Conservation (phyloP, 2,113 vertebrate genomes). For the Plestiodon gilberti region DNA sequence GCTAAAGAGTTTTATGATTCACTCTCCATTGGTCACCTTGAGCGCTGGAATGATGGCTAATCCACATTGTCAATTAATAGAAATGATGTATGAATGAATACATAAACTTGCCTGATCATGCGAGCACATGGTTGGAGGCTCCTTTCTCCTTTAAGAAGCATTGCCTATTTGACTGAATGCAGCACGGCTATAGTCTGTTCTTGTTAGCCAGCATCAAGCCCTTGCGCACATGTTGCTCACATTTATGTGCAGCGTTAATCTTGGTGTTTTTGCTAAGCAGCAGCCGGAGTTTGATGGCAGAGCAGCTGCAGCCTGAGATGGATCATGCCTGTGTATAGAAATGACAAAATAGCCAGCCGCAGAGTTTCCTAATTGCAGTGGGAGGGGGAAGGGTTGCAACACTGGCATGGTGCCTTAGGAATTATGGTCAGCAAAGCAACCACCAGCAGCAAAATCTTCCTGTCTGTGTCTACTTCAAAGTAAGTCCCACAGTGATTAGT, state of each 20-base stretch:
- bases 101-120: too few species aligned
- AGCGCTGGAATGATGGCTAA: too few species aligned
- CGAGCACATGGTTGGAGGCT: rapidly evolving
- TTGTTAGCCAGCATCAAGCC: neutral
- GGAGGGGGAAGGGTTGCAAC: conserved; percentile 70
- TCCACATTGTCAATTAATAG: too few species aligned
- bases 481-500: neutral
- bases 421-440: conserved; percentile 53
- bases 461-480: neutral
- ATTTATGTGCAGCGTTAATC: conserved; percentile 51
- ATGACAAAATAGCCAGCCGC: conserved; percentile 54
- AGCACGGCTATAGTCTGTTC: neutral
- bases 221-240: conserved; percentile 56
- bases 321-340: conserved; percentile 45
- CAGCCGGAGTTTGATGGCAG: conserved; percentile 70
- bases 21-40: too few species aligned
- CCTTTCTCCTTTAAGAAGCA: too few species aligned
- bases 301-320: conserved; percentile 70
- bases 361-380: conserved; percentile 67
- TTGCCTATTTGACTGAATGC: rapidly evolving
- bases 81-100: conserved; percentile 6
- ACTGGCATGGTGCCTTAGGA: conserved; percentile 63
- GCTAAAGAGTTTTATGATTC: too few species aligned
- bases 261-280: conserved; percentile 56
- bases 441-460: conserved; percentile 11